These are phyloP conservation scores for Autographa gamma DNA, from an alignment of 2,888 invertebrate genomes.

Conservation along the genomic window DNA sequence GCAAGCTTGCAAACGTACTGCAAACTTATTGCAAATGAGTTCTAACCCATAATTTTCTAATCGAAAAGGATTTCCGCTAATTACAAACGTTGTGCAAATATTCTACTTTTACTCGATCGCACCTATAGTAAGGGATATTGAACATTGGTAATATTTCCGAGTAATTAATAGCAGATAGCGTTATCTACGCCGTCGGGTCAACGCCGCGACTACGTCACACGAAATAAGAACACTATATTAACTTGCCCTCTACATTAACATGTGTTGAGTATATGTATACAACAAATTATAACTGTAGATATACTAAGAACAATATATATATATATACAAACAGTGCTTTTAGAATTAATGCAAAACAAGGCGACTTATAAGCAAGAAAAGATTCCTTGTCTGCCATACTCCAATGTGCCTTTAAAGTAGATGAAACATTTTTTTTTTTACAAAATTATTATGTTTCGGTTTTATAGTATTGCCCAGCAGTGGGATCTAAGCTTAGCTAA, in stretches of 20 bases:
- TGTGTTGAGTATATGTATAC: neutral
- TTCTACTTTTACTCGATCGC: neutral
- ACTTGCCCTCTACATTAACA: slow-evolving; percentile 32
- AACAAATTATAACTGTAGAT: neutral
- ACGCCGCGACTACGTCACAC: slow-evolving; percentile 49
- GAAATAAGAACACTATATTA: slow-evolving; percentile 25
- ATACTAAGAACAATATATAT: neutral
- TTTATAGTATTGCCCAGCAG: too few species aligned
- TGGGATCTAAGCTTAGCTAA: too few species aligned
- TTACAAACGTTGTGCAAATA: too few species aligned
- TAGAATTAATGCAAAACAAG: neutral
- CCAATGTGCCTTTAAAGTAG: too few species aligned
- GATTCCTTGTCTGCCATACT: too few species aligned
- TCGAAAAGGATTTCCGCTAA: too few species aligned
- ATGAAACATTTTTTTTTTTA: too few species aligned
- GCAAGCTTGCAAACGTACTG: too few species aligned
- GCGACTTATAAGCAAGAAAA: too few species aligned
- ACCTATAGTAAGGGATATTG: slow-evolving; percentile 21
- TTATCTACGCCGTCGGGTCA: slow-evolving; percentile 66
- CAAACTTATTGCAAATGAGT: neutral
- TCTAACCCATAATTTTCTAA: too few species aligned
- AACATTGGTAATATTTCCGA: slow-evolving; percentile 58
- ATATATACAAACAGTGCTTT: too few species aligned
- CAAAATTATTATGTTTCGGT: too few species aligned
- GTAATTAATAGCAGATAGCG: slow-evolving; percentile 69